Conservation (phyloP, 2,888 invertebrate species). For the Phyllotreta cruciferae region DNA sequence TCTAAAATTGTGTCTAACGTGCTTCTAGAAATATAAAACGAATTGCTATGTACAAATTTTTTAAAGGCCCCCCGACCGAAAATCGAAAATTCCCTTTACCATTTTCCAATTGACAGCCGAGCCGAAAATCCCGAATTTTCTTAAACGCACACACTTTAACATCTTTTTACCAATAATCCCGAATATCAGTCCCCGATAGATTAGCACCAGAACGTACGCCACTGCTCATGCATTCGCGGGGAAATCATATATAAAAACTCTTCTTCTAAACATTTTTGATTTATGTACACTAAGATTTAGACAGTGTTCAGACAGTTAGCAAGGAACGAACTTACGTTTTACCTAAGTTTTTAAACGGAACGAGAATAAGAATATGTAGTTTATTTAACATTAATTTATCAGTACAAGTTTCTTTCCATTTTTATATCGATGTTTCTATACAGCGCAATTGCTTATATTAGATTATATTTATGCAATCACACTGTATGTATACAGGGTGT, state of each 20-base stretch:
- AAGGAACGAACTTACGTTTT: not conserved
- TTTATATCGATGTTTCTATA: no score
- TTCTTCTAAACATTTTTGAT: constrained; percentile 20
- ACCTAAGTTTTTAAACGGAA: no score
- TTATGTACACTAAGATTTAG: constrained; percentile 31
- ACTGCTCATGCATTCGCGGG: not conserved
- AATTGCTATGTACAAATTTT: constrained; percentile 45
- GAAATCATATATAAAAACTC: not conserved
- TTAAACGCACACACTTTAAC: constrained; percentile 16
- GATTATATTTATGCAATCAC: no score
- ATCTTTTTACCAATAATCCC: constrained; percentile 15
- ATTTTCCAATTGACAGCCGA: not conserved
- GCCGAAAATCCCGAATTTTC: not conserved
- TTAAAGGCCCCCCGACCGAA: constrained; percentile 19
- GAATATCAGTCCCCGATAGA: constrained; percentile 13
- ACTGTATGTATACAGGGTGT: no score
- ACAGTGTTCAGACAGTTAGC: constrained; percentile 2
- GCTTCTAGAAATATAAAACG: constrained; percentile 47
- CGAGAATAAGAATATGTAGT: no score
- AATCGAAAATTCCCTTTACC: not conserved
- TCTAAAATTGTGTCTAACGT: constrained; percentile 41
- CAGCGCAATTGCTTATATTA: no score
- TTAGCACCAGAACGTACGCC: constrained; percentile 43
- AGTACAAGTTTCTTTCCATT: no score
- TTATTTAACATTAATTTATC: no score